A percentile compares a stretch with the other conserved stretches of the same genome.
phyloP scores from a whole-genome alignment of 37 sponge, comb jelly and placozoan genomes.

The Amphimedon queenslandica region DNA sequence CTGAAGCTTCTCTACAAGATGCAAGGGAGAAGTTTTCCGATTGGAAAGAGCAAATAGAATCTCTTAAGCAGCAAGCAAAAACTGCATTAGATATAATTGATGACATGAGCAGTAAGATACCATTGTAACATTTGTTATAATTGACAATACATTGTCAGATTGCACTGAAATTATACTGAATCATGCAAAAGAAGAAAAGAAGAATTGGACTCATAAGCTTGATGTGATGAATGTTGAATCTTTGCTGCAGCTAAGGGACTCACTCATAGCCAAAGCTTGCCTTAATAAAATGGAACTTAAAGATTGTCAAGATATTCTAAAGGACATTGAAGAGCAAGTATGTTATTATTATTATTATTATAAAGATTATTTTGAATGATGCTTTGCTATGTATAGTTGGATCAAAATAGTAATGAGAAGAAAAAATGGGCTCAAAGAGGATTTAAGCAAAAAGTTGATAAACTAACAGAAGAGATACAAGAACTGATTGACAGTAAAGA shows the following conservation, averaged over 20 bases:
- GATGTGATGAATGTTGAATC: conserved; percentile 8
- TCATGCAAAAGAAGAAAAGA: conserved; percentile 32
- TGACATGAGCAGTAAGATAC: conserved; percentile 25
- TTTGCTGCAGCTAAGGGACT: conserved; percentile 17
- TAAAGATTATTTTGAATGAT: too few species aligned
- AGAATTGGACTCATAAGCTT: conserved; percentile 4
- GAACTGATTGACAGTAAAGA: background rate
- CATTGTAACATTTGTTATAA: background rate
- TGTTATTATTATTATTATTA: too few species aligned
- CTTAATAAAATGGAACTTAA: conserved; percentile 2
- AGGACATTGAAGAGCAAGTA: background rate
- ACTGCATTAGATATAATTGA: conserved; percentile 27
- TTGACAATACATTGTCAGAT: background rate
- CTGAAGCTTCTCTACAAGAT: background rate
- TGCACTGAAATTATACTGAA: conserved; percentile 26
- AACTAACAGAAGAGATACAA: background rate
- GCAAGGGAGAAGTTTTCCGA: conserved; percentile 3
- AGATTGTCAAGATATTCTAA: conserved; percentile 14
- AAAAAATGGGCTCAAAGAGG: conserved; percentile 11
- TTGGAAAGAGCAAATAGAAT: conserved; percentile 29
- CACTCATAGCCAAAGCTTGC: conserved; percentile 28
- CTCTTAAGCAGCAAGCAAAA: conserved; percentile 10
- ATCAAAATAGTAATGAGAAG: background rate
- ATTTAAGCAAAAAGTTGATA: conserved; percentile 3
- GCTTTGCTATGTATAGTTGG: too few species aligned